Evolutionary conservation across 2,888 invertebrate genomes (phyloP).

Genomic region (Anticlea derivata): DNA sequence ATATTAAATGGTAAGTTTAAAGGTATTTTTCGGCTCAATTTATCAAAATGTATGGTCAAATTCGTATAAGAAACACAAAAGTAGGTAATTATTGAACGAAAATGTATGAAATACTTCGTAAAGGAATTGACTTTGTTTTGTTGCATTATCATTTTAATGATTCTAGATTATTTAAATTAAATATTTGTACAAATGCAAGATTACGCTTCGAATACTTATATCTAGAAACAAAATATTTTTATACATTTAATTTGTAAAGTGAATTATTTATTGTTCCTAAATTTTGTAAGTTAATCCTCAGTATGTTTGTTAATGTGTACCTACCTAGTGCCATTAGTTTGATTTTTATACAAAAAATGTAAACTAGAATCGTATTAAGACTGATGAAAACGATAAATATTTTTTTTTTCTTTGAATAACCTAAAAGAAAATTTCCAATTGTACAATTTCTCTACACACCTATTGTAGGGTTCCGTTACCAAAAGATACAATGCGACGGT

Average conservation of each 20-base stretch:
- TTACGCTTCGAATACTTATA: constrained; percentile 47
- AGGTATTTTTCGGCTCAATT: constrained; percentile 32
- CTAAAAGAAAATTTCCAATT: background rate
- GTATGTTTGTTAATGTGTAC: too few species aligned
- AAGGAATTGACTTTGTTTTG: constrained; percentile 26
- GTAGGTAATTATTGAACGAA: background rate
- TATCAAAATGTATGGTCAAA: constrained; percentile 25
- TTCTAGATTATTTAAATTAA: background rate
- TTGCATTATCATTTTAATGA: constrained; percentile 4
- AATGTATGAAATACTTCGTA: constrained; percentile 9
- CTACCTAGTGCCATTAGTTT: constrained; percentile 70
- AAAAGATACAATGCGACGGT: too few species aligned
- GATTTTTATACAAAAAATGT: constrained; percentile 44
- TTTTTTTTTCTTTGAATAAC: constrained; percentile 9
- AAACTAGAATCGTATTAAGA: constrained; percentile 73
- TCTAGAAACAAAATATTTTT: constrained; percentile 67
- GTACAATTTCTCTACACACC: background rate
- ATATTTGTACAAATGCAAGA: constrained; percentile 52
- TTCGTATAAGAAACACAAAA: background rate
- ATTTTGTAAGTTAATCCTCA: constrained; percentile 58
- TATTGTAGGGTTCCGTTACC: background rate
- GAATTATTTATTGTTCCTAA: constrained; percentile 67
- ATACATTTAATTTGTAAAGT: constrained; percentile 61
- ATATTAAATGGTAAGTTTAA: constrained; percentile 12
- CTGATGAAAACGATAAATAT: constrained; percentile 59